Evolutionary conservation across 2,888 invertebrate genomes (phyloP), one percentile per base, ranked within the genome.

Genomic region (Phorcus lineatus): DNA sequence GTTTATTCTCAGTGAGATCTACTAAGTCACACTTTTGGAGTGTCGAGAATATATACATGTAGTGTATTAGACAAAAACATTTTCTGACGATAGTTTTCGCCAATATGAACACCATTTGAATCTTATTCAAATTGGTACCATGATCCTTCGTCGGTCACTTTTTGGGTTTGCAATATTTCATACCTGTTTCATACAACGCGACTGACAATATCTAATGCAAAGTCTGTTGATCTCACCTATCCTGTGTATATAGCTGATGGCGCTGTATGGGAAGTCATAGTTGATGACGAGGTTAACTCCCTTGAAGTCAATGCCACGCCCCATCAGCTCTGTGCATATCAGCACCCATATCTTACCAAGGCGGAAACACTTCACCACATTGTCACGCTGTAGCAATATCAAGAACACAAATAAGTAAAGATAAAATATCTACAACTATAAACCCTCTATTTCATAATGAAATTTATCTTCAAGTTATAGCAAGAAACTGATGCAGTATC

Each of bases 261-360:
- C 90, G 83, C 89, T 92, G 83, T 88, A 90, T 22, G 99, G 99
- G 93, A 99, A 97, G 94, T 99, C 99, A 92, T 98, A 99, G 94
- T 99, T 99, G 85, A 99, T 95, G 47, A 99, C 98, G 40, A 99
- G 94, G 94, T 97, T 98, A 74, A 99, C 97, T 0, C 98, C 98
- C 90, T 97, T 97, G 93, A 99, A 98, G 94, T 99, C 99, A 84
- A 99, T 96, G 85, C 99, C 99, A 86, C 99, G 95, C 0, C 97
- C 97, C 97, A 99, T 96, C 85, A 99, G 94, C 93, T 99, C 99
- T 0, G 99, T 99, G 93, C 98, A 99, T 87, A 99, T 97, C 79
- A 99, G 94, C 78, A 99, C 96, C 98, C 98, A 99, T 87, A 98
- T 96, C 93, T 96, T 96, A 0, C 99, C 98, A 91, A 96, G 95